Conservation (phyloP, 2,113 vertebrate species). For the Leptobrachium ailaonicum region DNA sequence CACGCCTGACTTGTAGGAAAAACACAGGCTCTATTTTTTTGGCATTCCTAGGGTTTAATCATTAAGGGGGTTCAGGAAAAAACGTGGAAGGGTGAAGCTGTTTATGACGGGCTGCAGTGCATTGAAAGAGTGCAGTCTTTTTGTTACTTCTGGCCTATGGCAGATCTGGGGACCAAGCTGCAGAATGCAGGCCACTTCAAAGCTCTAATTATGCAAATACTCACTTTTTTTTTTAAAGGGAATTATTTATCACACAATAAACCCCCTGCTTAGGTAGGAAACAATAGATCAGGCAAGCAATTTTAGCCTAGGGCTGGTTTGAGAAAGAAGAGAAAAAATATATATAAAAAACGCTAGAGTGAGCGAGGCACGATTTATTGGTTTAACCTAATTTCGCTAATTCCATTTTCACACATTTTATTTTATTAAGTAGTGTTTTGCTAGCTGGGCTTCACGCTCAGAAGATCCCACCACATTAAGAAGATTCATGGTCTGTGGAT, state of each 20-base stretch:
- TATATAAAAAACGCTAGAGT: not conserved
- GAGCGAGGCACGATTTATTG: conserved; percentile 65
- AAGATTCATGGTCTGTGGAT: conserved; percentile 49
- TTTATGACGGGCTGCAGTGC: conserved; percentile 55
- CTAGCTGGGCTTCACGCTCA: conserved; percentile 62
- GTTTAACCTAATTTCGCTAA: conserved; percentile 80
- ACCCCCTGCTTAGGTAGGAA: conserved; percentile 68
- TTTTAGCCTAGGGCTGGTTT: conserved; percentile 63
- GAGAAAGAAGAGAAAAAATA: not conserved
- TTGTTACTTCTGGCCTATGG: conserved; percentile 63
- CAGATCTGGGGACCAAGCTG: conserved; percentile 65
- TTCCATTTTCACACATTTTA: conserved; percentile 75
- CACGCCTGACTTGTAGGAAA: conserved; percentile 35
- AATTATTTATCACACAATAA: conserved; percentile 80
- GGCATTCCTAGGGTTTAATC: conserved; percentile 64
- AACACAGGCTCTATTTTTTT: conserved; percentile 18
- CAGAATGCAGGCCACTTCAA: conserved; percentile 71
- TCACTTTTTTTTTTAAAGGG: conserved; percentile 59
- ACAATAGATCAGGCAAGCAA: conserved; percentile 70
- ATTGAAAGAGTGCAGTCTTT: conserved; percentile 62
- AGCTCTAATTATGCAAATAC: conserved; percentile 78
- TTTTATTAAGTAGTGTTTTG: conserved; percentile 52
- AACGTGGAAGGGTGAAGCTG: conserved; percentile 50
- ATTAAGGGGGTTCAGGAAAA: conserved; percentile 57
- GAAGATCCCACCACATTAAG: conserved; percentile 50